Percentiles rank a stretch among this genome's conserved stretches.
Evolutionary conservation across 2,113 vertebrate genomes (phyloP).

Genomic region (Alligator sinensis): DNA sequence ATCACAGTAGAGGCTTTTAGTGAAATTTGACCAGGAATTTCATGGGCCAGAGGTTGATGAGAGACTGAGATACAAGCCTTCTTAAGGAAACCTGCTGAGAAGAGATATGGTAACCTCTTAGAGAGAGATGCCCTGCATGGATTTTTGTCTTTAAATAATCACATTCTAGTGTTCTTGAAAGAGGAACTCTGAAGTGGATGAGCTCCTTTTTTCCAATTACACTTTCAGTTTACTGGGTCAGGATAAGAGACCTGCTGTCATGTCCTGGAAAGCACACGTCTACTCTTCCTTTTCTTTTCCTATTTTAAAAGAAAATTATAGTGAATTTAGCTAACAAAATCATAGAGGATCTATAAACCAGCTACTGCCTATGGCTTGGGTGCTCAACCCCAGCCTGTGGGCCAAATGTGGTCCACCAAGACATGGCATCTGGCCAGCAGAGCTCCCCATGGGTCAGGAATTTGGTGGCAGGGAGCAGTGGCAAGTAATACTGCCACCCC

Average conservation of each 20-base stretch:
- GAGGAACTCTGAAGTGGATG: not conserved
- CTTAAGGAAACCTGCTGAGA: not conserved
- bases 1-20: not conserved
- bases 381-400: too few relatives aligned
- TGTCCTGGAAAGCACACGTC: not conserved
- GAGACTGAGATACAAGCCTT: rapidly evolving
- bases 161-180: not conserved
- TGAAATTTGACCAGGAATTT: not conserved
- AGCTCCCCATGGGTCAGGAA: too few relatives aligned
- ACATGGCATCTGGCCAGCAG: too few relatives aligned
- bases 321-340: constrained; percentile 1
- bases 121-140: not conserved
- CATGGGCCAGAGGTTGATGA: not conserved
- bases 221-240: not conserved
- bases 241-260: not conserved
- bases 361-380: not conserved
- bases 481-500: too few relatives aligned
- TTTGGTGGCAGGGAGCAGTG: too few relatives aligned
- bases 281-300: not conserved
- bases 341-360: not conserved
- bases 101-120: not conserved
- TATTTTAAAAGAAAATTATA: not conserved
- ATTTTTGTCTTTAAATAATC: not conserved
- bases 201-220: not conserved
- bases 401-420: too few relatives aligned